Base-by-base conservation (phyloP, 2,113 vertebrate genomes). In the Heterochromis multidens region DNA sequence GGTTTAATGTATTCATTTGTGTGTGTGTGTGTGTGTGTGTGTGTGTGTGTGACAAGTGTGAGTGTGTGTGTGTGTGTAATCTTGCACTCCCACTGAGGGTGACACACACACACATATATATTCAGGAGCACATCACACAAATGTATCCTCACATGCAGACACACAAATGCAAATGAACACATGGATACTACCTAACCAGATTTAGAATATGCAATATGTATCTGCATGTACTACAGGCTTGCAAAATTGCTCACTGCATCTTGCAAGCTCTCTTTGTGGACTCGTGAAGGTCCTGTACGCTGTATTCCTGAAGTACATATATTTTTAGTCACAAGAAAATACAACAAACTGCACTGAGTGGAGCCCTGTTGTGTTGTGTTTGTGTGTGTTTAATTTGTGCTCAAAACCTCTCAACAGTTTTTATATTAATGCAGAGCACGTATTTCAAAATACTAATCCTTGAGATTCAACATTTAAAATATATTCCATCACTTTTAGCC, bases 171-270 rank as follows among this genome's bases (percentile, higher is more conserved):
- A 81, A 80, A 46, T 63, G 35, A 78, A 17, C 59, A 62, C 19
- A 63, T 60, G 5, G 67, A 52, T 62, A 54, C 62, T 49, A 49
- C 77, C 23, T 58, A 76, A 57, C 4, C 25, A 52, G 63, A 79
- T 85, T 80, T 80, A 40, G 90, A 62, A 84, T 62, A 88, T 86
- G 67, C 56, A 84, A 81, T 58, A 90, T 84, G 29, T 46, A 77
- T 90, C 23, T 60, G 43, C 17, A 77, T 74, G 25, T 67, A 57
- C 60, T 65, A 54, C 35, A 37, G 4, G 27, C 46, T 52, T 74
- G 19, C 70, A 19, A 65, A 88, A 81, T 83, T 12, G 56, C 35
- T 72, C 56, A 77, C 61, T 87, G 81, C 72, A 49, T 77, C 49
- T 33, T 79, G 57, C 54, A 62, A 81, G 59, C 59, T 77, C 16